Evolutionary conservation across 2,797 vertebrate species (phyloP).

Genomic region (Phalloptychus januarius): DNA sequence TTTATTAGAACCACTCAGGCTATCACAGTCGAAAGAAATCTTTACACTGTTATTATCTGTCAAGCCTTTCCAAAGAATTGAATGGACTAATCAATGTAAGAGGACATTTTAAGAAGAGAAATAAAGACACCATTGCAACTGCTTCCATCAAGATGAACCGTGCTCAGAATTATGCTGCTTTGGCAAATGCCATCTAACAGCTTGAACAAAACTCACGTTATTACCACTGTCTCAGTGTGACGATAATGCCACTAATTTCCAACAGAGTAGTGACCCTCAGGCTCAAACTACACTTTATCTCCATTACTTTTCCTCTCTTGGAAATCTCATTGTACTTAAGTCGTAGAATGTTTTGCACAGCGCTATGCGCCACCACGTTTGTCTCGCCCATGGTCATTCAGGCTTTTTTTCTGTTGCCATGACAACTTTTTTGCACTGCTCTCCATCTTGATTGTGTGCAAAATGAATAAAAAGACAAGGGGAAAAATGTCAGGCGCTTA

Average conservation of each 20-base stretch:
- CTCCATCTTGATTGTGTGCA: conserved; percentile 68
- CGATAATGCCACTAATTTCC: conserved; percentile 9
- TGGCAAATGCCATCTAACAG: conserved; percentile 28
- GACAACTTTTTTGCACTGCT: conserved; percentile 45
- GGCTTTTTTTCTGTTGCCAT: conserved; percentile 3
- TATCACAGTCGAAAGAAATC: conserved; percentile 16
- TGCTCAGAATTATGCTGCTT: conserved; percentile 18
- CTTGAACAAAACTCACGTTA: conserved; percentile 22
- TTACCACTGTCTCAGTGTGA: conserved; percentile 19
- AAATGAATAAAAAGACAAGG: conserved; percentile 66
- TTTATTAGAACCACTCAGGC: conserved; percentile 6
- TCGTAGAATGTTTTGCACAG: conserved; percentile 59
- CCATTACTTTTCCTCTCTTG: conserved; percentile 28
- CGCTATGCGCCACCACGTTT: conserved; percentile 46
- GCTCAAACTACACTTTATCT: conserved; percentile 5
- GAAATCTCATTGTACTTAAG: conserved; percentile 50
- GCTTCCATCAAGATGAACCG: conserved; percentile 20
- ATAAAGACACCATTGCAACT: conserved; percentile 2
- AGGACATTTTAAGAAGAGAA: conserved; percentile 26
- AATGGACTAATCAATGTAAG: neutral
- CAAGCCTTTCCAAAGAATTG: conserved; percentile 4
- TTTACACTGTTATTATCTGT: conserved; percentile 12
- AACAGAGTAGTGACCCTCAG: conserved; percentile 17
- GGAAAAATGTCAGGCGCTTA: conserved; percentile 64
- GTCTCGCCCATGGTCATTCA: conserved; percentile 68